Evolutionary conservation across 2,113 vertebrate species (phyloP), one percentile per base, ranked within the genome.

Genomic region (Malurus melanocephalus): DNA sequence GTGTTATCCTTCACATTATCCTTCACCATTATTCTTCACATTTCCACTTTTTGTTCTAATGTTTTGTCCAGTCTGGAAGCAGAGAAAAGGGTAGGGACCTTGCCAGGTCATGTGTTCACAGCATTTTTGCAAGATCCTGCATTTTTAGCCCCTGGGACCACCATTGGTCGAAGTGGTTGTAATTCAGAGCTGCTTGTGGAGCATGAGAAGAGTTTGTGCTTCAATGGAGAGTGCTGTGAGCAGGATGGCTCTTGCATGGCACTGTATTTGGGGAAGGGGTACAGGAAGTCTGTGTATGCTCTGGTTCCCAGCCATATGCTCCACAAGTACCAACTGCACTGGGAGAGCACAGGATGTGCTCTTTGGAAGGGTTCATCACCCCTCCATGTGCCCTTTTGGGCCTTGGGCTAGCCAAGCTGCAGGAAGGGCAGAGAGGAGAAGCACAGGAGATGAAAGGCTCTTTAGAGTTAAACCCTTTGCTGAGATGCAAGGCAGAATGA

Each of bases 391-490:
- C 67, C 67, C 71, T 89, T 92, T 68, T 81, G 90, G 73, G 53
- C 55, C 46, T 56, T 13, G 3, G 42, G n/a, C 17, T 87, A 75
- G 77, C 27, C 62, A 52, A 46, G 48, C 75, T 84, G 71, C 56
- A 89, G 75, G 80, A 93, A 93, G 86, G 73, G 62, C 83, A 84
- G 38, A 79, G 76, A 93, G 52, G 79, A 88, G 93, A 87, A 90
- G 84, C 88, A 91, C 88, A 88, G 80, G 75, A 93, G 90, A 95
- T 94, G 57, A 93, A 92, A 92, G 83, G 7, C 10, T 56, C 80
- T 88, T 79, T 59, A 65, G 69, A 88, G 46, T 60, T 46, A 93
- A 92, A 56, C 49, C 35, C 40, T 89, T 52, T 59, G 60, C 75
- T 74, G 69, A 79, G 73, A 89, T 68, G 64, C 61, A 72, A 78